These are phyloP conservation scores for Kryptopterus vitreolus DNA, from an alignment of 2,797 vertebrate species.

Conservation along the genomic window DNA sequence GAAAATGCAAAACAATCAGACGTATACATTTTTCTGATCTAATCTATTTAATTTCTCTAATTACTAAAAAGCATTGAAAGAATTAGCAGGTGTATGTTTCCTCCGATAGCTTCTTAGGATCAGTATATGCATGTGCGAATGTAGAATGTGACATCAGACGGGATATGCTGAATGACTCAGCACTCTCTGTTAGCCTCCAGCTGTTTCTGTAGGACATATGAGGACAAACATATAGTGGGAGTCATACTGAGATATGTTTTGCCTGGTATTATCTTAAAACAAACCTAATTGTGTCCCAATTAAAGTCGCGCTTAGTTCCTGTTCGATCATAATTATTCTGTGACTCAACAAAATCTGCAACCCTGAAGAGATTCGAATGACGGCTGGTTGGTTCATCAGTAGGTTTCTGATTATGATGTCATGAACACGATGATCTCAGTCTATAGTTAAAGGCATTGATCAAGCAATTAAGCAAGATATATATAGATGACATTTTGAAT, in stretches of 20 bases:
- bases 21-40: neutral
- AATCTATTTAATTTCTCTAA: neutral
- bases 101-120: too few relatives aligned
- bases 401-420: neutral
- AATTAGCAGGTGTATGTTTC: neutral
- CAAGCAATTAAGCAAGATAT: neutral
- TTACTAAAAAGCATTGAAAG: neutral
- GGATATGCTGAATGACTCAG: constrained; percentile 49
- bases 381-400: neutral
- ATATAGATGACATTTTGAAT: neutral
- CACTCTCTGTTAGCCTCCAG: constrained; percentile 14
- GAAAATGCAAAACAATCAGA: neutral
- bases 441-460: neutral
- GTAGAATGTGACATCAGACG: constrained; percentile 24
- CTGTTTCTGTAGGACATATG: neutral
- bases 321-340: neutral
- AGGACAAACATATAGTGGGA: neutral
- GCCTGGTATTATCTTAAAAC: neutral
- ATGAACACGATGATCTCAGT: neutral
- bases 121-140: neutral
- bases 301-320: neutral
- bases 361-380: neutral
- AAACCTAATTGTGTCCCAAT: neutral
- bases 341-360: neutral
- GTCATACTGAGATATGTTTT: neutral